Evolutionary conservation across 2,888 invertebrate genomes (phyloP), one percentile per base, ranked within the genome.

Genomic region (Cactoblastis cactorum): DNA sequence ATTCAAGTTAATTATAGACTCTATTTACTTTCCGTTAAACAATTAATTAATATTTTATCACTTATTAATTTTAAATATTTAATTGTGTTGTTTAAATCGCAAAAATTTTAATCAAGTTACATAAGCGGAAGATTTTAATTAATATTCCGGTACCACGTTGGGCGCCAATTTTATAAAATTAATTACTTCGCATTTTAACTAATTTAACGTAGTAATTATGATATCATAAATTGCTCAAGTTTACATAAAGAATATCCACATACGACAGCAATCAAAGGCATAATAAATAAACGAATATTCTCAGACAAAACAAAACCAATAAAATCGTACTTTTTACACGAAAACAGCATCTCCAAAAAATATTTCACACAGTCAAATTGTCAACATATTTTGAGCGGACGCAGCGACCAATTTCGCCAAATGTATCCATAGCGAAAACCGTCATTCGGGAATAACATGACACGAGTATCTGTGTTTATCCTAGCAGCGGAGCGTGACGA

Each of bases 401-500:
- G 22, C n/a, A 4, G 22, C 8, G 8, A 4, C 3, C 3, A 28
- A 28, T 28, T 28, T 28, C 28, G 28, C 5, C 28, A 28, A 28
- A 6, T n/a, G n/a, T n/a, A n/a, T n/a, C 22, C 22, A 4, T 9
- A 1, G 49, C 37, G 51, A 45, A 48, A 37, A 33, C 46, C 18
- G 39, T 48, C 51, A 32, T 14, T 39, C 34, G 28, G 43, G 28
- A 43, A 43, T 17, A 17, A 14, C 47, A 39, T 46, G 38, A 28
- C 45, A 24, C 34, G 37, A 38, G 41, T 43, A 63, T 57, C 61
- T 64, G 61, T 62, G 49, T 49, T 49, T 49, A 19, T 50, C 51
- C 49, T 58, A 55, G 46, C 58, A 55, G 53, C 56, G 53, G 59
- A 77, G 74, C 82, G 81, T 71, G 74, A 66, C 62, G 73, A 66